Evolutionary conservation across 1,140 invertebrate genomes (phyloP).

Genomic region (Musca vetustissima): DNA sequence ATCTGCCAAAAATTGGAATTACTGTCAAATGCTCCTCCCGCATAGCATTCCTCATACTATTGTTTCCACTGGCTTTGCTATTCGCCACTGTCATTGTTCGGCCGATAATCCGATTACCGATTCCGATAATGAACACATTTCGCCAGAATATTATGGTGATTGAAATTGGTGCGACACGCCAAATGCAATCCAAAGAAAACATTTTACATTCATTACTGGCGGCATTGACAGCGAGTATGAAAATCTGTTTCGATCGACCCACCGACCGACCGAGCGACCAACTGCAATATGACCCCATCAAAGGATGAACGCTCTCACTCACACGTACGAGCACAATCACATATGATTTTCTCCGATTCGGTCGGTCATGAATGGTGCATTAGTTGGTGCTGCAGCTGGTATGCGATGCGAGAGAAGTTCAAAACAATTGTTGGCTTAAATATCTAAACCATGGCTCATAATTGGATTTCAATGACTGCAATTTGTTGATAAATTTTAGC

Average conservation of each 20-base stretch:
- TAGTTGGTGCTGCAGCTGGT: background rate
- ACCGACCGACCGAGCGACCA: background rate
- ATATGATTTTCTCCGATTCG: background rate
- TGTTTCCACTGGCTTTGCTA: too few relatives aligned
- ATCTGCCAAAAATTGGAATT: constrained; percentile 7
- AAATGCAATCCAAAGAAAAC: background rate
- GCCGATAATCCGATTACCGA: constrained; percentile 51
- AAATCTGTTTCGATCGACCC: constrained; percentile 13
- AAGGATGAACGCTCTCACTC: background rate
- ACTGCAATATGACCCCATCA: constrained; percentile 14
- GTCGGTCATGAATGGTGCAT: constrained; percentile 1
- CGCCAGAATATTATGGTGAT: background rate
- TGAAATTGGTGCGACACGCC: background rate
- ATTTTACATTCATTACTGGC: background rate
- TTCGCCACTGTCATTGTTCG: background rate
- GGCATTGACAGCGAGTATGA: background rate
- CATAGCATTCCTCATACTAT: background rate
- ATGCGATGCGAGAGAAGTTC: too few relatives aligned
- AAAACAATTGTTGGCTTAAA: constrained; percentile 5
- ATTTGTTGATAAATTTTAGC: constrained; percentile 55
- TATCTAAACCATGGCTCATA: constrained; percentile 31
- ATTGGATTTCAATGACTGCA: constrained; percentile 56
- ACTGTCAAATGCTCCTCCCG: constrained; percentile 1
- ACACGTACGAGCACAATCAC: background rate
- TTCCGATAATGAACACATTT: constrained; percentile 29